phyloP scores from a whole-genome alignment of 2,888 invertebrate species.

The Argyresthia albistria region DNA sequence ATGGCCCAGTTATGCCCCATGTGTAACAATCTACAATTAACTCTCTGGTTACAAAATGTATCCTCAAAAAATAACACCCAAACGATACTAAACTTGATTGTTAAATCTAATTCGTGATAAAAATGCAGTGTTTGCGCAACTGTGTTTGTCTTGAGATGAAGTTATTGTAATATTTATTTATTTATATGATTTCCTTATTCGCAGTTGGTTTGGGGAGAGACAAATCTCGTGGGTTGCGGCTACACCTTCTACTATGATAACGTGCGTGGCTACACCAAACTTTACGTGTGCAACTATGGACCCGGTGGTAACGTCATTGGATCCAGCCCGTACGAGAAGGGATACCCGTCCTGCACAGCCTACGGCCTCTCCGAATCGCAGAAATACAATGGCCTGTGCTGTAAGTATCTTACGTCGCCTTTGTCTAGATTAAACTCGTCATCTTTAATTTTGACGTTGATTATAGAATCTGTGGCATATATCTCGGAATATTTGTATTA shows the following conservation, averaged over 20 bases:
- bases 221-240: slow-evolving; percentile 89
- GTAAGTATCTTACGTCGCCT: slow-evolving; percentile 61
- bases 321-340: slow-evolving; percentile 81
- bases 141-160: background rate
- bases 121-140: no score
- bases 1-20: no score
- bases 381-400: slow-evolving; percentile 84
- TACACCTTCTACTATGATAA: slow-evolving; percentile 86
- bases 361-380: slow-evolving; percentile 80
- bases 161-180: slow-evolving; percentile 5
- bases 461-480: no score
- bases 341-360: slow-evolving; percentile 79
- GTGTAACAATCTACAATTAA: no score
- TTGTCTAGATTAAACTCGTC: no score
- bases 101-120: no score
- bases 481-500: background rate
- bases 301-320: slow-evolving; percentile 87
- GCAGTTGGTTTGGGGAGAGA: slow-evolving; percentile 91
- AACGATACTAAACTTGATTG: no score
- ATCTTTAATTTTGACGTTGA: no score
- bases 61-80: no score
- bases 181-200: slow-evolving; percentile 20
- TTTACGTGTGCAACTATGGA: slow-evolving; percentile 90
- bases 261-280: slow-evolving; percentile 80
- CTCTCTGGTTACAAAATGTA: no score